These are phyloP conservation scores for Tinea pellionella DNA, from an alignment of 2,888 invertebrate species.

Conservation along the genomic window DNA sequence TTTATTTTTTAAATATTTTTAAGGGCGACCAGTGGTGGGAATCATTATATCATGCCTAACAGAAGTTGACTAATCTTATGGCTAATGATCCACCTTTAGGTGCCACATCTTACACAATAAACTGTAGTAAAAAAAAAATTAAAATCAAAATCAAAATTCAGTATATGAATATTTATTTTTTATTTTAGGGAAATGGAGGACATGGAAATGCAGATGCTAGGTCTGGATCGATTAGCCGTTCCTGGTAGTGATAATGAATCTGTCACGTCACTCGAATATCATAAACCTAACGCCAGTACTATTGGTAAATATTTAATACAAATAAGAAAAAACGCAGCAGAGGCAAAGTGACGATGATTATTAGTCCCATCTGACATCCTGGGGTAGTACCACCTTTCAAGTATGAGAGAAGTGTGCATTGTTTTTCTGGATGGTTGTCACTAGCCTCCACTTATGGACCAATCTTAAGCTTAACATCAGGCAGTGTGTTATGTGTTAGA, in stretches of 20 bases:
- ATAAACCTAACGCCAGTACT: conserved; percentile 73
- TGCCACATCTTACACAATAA: no score
- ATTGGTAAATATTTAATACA: conserved; percentile 60
- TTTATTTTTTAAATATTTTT: no score
- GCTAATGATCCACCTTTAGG: no score
- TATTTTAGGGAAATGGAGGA: conserved; percentile 78
- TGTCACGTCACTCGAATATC: conserved; percentile 73
- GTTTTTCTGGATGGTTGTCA: conserved; percentile 13
- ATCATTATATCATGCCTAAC: no score
- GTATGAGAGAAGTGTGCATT: no score
- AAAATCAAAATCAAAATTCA: no score
- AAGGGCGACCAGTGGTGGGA: no score
- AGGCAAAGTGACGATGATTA: neutral
- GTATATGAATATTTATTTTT: neutral
- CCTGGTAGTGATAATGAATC: conserved; percentile 73
- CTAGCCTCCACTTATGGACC: neutral
- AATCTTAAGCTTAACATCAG: neutral
- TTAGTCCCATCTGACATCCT: neutral
- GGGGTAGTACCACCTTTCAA: neutral
- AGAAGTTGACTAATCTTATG: no score
- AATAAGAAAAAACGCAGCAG: no score
- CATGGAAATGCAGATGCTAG: conserved; percentile 84
- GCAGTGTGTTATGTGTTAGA: neutral
- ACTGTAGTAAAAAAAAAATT: no score
- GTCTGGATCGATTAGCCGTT: conserved; percentile 37